phyloP scores from a whole-genome alignment of 2,888 invertebrate species.

The Macrophya annulata region DNA sequence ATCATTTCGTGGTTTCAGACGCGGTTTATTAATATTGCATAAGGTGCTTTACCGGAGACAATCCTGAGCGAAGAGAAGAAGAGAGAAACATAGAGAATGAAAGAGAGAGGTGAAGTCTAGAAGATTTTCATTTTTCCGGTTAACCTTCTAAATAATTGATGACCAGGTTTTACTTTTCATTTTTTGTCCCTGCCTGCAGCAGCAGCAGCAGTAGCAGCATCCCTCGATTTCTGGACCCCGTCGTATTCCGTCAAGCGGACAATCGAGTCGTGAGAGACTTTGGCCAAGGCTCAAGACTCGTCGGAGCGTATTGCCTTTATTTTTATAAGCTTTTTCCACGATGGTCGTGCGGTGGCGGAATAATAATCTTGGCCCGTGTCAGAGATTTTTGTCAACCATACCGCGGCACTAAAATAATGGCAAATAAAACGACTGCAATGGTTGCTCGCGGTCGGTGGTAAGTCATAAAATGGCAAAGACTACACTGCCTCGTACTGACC shows the following conservation, averaged over 20 bases:
- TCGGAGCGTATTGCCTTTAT: constrained; percentile 31
- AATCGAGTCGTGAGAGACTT: constrained; percentile 48
- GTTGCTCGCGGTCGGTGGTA: constrained; percentile 57
- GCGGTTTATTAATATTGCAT: constrained; percentile 44
- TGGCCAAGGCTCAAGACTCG: constrained; percentile 43
- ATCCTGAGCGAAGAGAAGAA: constrained; percentile 13
- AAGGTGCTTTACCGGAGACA: constrained; percentile 30
- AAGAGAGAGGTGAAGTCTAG: not conserved
- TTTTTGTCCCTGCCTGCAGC: not conserved
- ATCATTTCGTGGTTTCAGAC: constrained; percentile 13
- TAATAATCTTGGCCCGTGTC: constrained; percentile 61
- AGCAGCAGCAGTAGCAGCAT: not conserved
- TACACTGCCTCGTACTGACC: not conserved
- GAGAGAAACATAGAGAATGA: not conserved
- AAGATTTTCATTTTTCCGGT: constrained; percentile 45
- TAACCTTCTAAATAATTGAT: constrained; percentile 52
- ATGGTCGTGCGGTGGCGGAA: constrained; percentile 59
- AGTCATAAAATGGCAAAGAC: constrained; percentile 63
- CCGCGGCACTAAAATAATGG: constrained; percentile 67
- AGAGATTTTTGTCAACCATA: constrained; percentile 62
- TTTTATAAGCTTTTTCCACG: constrained; percentile 1
- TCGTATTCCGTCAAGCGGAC: constrained; percentile 28
- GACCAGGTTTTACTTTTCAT: constrained; percentile 29
- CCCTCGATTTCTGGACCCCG: not conserved
- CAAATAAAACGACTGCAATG: constrained; percentile 67